These are phyloP conservation scores for Drosophila barbarae DNA, from an alignment of 2,888 invertebrate genomes.

Conservation along the genomic window DNA sequence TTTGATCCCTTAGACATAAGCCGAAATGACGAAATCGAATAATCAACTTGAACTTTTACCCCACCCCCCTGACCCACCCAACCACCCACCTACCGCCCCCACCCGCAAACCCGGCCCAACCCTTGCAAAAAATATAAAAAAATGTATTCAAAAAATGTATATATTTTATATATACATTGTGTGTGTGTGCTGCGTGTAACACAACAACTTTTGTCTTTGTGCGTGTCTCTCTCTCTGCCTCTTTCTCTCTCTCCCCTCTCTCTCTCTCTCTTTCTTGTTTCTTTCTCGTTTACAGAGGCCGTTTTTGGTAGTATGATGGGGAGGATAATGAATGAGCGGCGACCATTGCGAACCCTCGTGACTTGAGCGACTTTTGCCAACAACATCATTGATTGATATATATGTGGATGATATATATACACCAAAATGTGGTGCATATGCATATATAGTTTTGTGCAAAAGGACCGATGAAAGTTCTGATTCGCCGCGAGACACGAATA, in stretches of 20 bases:
- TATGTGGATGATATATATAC: slow-evolving; percentile 17
- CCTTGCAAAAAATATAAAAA: slow-evolving; percentile 28
- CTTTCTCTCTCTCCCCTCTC: slow-evolving; percentile 60
- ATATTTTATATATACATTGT: slow-evolving; percentile 20
- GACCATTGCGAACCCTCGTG: slow-evolving; percentile 64
- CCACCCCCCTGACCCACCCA: slow-evolving; percentile 49
- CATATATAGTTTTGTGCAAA: slow-evolving; percentile 34
- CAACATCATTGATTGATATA: slow-evolving; percentile 24
- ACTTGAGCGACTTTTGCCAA: slow-evolving; percentile 69
- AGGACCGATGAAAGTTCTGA: slow-evolving; percentile 42
- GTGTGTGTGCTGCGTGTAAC: slow-evolving; percentile 32
- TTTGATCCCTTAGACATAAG: slow-evolving; percentile 55
- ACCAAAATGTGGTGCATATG: slow-evolving; percentile 11
- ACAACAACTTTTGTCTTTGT: slow-evolving; percentile 57
- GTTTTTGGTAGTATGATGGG: slow-evolving; percentile 84
- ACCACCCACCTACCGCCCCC: slow-evolving; percentile 39
- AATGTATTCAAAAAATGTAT: slow-evolving; percentile 22
- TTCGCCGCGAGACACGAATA: slow-evolving; percentile 37
- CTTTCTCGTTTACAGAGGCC: slow-evolving; percentile 87
- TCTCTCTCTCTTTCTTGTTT: slow-evolving; percentile 80
- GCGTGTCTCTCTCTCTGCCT: slow-evolving; percentile 72
- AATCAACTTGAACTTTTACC: slow-evolving; percentile 75
- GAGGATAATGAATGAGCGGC: slow-evolving; percentile 77
- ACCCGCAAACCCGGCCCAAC: slow-evolving; percentile 41
- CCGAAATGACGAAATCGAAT: slow-evolving; percentile 65